phyloP scores from a whole-genome alignment of 2,797 vertebrate species.

The Acipenser oxyrinchus region DNA sequence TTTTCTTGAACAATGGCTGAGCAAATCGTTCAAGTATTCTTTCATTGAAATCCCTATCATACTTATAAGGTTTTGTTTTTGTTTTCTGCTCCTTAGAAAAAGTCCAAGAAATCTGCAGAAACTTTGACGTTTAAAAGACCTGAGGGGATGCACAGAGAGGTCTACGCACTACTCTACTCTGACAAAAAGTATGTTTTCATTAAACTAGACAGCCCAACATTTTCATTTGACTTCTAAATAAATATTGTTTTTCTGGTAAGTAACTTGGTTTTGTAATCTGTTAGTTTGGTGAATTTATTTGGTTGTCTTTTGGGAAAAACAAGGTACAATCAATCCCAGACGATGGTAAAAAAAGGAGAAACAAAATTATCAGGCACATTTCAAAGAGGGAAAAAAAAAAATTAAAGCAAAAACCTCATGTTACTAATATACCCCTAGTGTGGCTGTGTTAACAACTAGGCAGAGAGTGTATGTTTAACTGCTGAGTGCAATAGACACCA shows the following conservation, averaged over 20 bases:
- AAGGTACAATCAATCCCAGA: too few species aligned
- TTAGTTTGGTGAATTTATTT: too few species aligned
- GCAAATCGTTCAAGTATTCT: neutral
- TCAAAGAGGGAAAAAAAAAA: too few species aligned
- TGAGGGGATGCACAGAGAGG: slow-evolving; percentile 96
- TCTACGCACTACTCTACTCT: slow-evolving; percentile 94
- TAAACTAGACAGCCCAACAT: too few species aligned
- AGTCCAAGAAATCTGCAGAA: slow-evolving; percentile 88
- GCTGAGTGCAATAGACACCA: neutral
- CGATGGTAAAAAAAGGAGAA: too few species aligned
- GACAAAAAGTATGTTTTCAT: slow-evolving; percentile 64
- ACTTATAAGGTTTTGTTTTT: slow-evolving; percentile 4
- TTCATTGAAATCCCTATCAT: neutral
- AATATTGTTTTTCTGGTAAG: too few species aligned
- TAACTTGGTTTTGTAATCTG: too few species aligned
- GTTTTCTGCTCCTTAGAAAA: slow-evolving; percentile 68
- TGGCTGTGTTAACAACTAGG: neutral
- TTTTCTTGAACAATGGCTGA: neutral
- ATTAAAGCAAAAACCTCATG: too few species aligned
- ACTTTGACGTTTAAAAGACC: slow-evolving; percentile 94
- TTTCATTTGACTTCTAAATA: too few species aligned
- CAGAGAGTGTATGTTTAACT: neutral
- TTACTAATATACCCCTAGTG: too few species aligned
- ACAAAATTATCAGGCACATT: too few species aligned
- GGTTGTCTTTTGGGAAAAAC: too few species aligned